Evolutionary conservation across 2,888 invertebrate genomes (phyloP), one percentile per base, ranked within the genome.

Genomic region (Campoplex capitator): DNA sequence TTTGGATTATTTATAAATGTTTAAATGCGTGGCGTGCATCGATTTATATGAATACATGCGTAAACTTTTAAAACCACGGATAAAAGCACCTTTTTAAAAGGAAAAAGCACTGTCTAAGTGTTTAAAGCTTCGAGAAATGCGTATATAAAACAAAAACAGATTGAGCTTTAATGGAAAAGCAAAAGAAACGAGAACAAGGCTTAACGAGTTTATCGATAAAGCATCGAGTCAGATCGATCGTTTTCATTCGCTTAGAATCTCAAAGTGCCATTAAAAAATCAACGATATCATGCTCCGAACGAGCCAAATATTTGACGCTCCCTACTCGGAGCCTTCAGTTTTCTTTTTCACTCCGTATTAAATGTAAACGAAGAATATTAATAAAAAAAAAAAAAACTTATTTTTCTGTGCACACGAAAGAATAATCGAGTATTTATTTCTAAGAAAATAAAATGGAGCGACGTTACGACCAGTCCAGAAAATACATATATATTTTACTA

Each of bases 231-330:
- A 8, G 79, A 23, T 45, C 51, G 77, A 75, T 79, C 35, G 58
- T 79, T 51, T 23, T 58, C 4, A 58, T 81, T 84, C 71, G 80
- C 13, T 35, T 83, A 78, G 83, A 90, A 90, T 89, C 83, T 88
- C 87, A 76, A 90, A 89, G 90, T 90, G 90, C 90, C 90, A 90
- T 90, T 89, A 23, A 85, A 74, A 74, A 42, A 88, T 62, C 70
- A 73, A 78, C 54, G 68, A 76, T 48, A 67, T 58, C 51, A 68
- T 54, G 77, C 35, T 62, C 38, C 23, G 58, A 51, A 38, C 71
- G 38, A 71, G 62, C 62, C 32, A 32, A 62, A 32, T 62, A 32
- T 62, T 62, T 16, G 16, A 62, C 28, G 62, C 62, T 62, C 16
- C 16, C 6, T 32, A 28, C 1, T 4, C 32, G 18, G n/a, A 75